Evolutionary conservation across 2,888 invertebrate species (phyloP), one percentile per base, ranked within the genome.

Genomic region (Anaspis maculata): DNA sequence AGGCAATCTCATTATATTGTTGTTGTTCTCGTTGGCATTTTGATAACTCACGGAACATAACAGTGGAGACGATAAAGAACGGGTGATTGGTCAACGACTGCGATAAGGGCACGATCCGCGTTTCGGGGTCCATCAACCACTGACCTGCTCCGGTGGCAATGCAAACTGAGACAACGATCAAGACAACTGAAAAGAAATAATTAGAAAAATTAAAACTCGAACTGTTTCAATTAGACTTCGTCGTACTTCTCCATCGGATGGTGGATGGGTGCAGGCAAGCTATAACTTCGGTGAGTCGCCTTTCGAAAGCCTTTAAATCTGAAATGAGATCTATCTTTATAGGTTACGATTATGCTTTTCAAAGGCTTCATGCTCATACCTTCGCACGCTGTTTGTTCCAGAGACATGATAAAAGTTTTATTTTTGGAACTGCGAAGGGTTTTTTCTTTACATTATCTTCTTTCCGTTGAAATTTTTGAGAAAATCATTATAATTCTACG

Each of bases 221-320:
- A 5, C 9, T 19, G 9, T 19, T 19, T 19, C 19, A 19, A 9
- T 19, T 9, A 19, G 19, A n/a, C n/a, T n/a, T n/a, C n/a, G n/a
- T 72, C 77, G 74, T 76, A 92, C 94, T 83, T 76, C 95, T 79
- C 97, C 97, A 98, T 67, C 94, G 77, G 52, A 83, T 77, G 31
- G 96, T 94, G 27, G 90, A 83, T 19, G 97, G 97, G 61, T 94
- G 90, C 49, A 96, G 76, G 61, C 92, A 90, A 48, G 89, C 83
- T 59, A 98, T 94, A 10, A 97, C 96, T 73, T 98, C 97, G 1
- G 95, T 97, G 13, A 98, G 71, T 32, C 97, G 78, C 46, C 96
- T 77, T 68, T 98, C 97, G 66, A 97, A 97, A 22, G 96, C 96
- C 69, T 96, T 97, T 51, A 98, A 73, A 76, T 98, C 97, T 88